These are phyloP conservation scores for Caligus rogercresseyi DNA, from an alignment of 1,140 invertebrate species.

Conservation along the genomic window DNA sequence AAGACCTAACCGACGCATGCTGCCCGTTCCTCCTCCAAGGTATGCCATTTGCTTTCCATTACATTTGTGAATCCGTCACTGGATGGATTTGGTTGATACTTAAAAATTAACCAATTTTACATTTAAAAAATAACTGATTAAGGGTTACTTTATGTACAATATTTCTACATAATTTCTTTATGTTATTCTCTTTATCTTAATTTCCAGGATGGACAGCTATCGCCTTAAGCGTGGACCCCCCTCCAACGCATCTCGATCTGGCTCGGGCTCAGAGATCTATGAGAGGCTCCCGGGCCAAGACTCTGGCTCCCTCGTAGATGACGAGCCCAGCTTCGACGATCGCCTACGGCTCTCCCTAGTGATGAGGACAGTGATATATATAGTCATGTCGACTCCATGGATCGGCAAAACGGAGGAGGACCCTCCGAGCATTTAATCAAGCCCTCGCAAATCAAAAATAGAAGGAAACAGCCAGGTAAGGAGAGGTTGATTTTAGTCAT, in stretches of 20 bases:
- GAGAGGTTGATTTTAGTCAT: background rate
- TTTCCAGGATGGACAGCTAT: conserved; percentile 4
- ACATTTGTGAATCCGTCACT: no score
- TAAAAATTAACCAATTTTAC: background rate
- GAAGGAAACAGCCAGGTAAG: conserved; percentile 26
- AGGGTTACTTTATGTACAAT: no score
- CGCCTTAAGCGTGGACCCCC: conserved; percentile 2
- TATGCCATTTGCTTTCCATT: conserved; percentile 24
- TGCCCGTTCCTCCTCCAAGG: conserved; percentile 40
- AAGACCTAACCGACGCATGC: conserved; percentile 36
- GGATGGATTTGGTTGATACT: background rate
- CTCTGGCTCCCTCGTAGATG: conserved; percentile 31
- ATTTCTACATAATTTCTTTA: conserved; percentile 7
- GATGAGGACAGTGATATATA: conserved; percentile 28
- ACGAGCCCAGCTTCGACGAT: conserved; percentile 29
- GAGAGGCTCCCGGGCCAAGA: conserved; percentile 46
- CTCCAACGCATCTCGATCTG: conserved; percentile 14
- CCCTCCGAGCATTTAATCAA: conserved; percentile 33
- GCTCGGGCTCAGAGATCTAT: conserved; percentile 55
- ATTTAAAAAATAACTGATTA: no score
- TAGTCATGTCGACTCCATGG: conserved; percentile 20
- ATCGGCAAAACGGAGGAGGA: conserved; percentile 20
- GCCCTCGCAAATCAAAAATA: conserved; percentile 35
- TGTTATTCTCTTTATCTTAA: conserved; percentile 8
- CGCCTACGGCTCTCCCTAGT: conserved; percentile 27